Conservation (phyloP, 1,140 invertebrate species). For the Caenorhabditis inopinata region DNA sequence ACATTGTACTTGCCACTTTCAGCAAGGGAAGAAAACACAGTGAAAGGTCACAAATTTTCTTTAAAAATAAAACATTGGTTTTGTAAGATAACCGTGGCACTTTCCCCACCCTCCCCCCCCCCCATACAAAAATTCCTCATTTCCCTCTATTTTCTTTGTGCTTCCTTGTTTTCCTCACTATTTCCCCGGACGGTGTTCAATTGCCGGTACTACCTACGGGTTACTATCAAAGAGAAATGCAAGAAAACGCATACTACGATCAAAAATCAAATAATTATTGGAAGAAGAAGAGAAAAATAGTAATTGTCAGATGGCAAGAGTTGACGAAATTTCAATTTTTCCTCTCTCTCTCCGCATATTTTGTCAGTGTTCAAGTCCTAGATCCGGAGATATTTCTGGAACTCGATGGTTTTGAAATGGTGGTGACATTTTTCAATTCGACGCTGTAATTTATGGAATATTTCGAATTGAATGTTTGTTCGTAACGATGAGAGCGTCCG, state of each 20-base stretch:
- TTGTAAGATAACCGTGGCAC: conserved; percentile 4
- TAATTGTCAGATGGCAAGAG: neutral
- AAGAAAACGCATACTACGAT: conserved; percentile 1
- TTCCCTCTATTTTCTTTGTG: neutral
- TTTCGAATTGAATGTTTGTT: no score
- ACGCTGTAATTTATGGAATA: no score
- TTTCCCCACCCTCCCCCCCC: no score
- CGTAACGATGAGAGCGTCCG: no score
- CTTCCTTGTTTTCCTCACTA: neutral
- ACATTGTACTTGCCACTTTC: neutral
- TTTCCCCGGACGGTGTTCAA: neutral
- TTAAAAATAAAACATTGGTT: neutral
- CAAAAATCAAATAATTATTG: conserved; percentile 11
- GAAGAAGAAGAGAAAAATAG: neutral
- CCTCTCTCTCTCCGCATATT: no score
- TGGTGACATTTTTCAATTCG: no score
- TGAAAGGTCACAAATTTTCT: neutral
- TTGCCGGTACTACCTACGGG: neutral
- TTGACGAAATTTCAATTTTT: neutral
- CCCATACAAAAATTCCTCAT: conserved; percentile 33
- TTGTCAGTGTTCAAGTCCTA: no score
- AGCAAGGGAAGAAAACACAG: neutral
- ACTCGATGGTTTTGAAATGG: no score
- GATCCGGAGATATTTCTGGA: no score
- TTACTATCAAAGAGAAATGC: neutral